These are phyloP conservation scores for Tenthredo livida DNA, from an alignment of 2,888 invertebrate species.

Conservation along the genomic window DNA sequence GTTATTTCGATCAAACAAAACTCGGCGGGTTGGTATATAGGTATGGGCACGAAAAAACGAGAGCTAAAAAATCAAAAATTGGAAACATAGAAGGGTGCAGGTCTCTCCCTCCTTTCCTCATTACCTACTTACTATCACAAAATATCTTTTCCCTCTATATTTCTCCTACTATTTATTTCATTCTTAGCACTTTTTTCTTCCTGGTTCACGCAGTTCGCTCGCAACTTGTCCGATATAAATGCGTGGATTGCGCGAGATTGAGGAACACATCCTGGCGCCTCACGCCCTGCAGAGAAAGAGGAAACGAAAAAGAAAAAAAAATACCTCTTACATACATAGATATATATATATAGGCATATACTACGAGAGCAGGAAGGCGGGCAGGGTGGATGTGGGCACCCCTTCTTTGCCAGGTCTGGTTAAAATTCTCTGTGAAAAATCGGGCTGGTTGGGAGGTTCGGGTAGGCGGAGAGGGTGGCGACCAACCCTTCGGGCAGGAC, in stretches of 20 bases:
- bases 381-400: constrained; percentile 5
- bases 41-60: not conserved
- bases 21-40: not conserved
- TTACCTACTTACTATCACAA: not conserved
- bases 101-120: not conserved
- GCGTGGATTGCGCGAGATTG: constrained; percentile 35
- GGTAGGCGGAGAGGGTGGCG: not conserved
- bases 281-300: not conserved
- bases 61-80: not conserved
- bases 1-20: constrained; percentile 24
- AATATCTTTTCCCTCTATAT: not conserved
- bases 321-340: not conserved
- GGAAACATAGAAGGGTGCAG: not conserved
- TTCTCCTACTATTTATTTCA: not conserved
- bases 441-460: not conserved
- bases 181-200: not conserved
- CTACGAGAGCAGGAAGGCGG: not conserved
- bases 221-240: constrained; percentile 20
- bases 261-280: constrained; percentile 38
- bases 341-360: not conserved
- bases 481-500: constrained; percentile 42
- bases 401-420: constrained; percentile 33
- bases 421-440: constrained; percentile 52
- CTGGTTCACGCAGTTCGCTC: not conserved
- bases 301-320: not conserved